phyloP scores from a whole-genome alignment of 2,113 vertebrate species.

The Osmerus mordax region DNA sequence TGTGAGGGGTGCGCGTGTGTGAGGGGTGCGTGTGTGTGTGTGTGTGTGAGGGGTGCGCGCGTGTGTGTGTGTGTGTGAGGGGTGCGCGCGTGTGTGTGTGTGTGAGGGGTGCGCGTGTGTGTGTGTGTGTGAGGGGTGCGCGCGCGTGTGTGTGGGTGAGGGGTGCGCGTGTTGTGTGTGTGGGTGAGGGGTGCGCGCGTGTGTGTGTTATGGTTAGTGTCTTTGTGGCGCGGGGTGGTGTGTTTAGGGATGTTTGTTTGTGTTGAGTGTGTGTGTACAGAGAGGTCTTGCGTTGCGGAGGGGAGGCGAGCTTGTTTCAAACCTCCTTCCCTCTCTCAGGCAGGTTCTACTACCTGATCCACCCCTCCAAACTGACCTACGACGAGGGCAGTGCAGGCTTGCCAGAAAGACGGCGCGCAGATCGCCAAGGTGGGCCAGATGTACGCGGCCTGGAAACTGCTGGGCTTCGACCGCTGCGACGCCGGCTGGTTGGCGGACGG shows the following conservation, averaged over 20 bases:
- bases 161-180: no score
- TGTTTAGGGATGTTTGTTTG: neutral
- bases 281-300: neutral
- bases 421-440: constrained; percentile 97
- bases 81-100: no score
- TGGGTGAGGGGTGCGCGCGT: neutral
- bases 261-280: neutral
- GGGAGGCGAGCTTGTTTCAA: neutral
- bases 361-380: constrained; percentile 87
- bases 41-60: no score
- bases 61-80: no score
- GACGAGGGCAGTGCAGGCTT: constrained; percentile 85
- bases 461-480: constrained; percentile 92
- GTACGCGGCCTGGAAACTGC: constrained; percentile 92
- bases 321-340: constrained; percentile 64
- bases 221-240: neutral
- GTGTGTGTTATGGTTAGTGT: neutral
- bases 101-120: no score
- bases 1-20: no score
- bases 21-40: neutral
- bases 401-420: constrained; percentile 83
- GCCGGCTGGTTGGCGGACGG: constrained; percentile 93
- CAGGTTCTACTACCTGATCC: constrained; percentile 92
- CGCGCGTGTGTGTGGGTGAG: neutral
- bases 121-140: neutral